Conservation (phyloP, 1,140 invertebrate species). For the Penaeus vannamei region DNA sequence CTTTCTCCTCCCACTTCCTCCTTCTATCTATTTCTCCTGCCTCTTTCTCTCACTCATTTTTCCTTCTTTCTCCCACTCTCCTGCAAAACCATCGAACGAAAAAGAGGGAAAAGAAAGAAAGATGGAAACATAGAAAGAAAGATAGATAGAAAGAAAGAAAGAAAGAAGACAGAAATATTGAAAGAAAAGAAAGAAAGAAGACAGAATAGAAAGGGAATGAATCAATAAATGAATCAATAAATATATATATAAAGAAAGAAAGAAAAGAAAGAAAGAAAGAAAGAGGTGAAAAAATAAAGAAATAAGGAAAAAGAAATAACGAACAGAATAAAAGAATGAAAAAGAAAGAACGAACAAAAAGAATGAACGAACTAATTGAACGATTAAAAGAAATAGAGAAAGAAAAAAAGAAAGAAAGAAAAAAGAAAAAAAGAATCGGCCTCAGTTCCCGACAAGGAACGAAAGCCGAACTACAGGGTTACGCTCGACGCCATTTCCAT, state of each 20-base stretch:
- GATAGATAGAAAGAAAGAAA: slow-evolving; percentile 2
- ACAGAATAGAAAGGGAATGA: too few species aligned
- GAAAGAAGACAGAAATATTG: neutral
- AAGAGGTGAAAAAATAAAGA: too few species aligned
- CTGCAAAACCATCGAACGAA: neutral
- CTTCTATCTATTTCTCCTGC: neutral
- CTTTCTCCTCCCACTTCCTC: neutral
- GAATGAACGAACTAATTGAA: too few species aligned
- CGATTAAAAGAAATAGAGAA: neutral
- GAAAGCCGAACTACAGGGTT: too few species aligned
- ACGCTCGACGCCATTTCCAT: too few species aligned
- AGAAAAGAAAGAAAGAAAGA: too few species aligned
- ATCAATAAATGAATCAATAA: too few species aligned
- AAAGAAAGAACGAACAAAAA: too few species aligned
- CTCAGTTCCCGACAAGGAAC: too few species aligned
- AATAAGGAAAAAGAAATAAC: neutral
- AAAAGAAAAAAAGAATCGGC: too few species aligned
- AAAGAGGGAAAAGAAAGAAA: neutral
- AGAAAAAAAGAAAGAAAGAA: neutral
- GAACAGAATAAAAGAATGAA: neutral
- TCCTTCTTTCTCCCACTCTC: neutral
- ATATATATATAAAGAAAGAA: too few species aligned
- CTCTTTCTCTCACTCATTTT: neutral
- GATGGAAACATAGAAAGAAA: too few species aligned
- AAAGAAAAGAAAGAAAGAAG: neutral